Evolutionary conservation across 2,113 vertebrate species (phyloP).

Genomic region (Aldabrachelys gigantea): DNA sequence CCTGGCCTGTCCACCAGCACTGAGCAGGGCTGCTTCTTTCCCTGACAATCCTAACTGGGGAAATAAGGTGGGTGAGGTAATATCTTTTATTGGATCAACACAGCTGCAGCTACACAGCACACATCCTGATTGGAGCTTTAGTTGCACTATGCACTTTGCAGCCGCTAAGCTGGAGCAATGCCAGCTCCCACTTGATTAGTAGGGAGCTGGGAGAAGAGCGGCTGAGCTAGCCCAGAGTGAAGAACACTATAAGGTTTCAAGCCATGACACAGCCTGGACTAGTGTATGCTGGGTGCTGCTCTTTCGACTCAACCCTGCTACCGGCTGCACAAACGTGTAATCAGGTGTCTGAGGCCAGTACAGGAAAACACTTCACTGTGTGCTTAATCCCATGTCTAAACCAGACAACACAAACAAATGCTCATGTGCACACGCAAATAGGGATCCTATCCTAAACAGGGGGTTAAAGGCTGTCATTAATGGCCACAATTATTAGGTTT

Average conservation of each 20-base stretch:
- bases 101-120: no score
- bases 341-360: background rate
- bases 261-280: fast-evolving
- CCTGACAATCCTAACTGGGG: background rate
- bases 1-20: background rate
- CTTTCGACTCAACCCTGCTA: background rate
- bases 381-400: background rate
- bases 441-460: background rate
- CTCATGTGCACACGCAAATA: background rate
- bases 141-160: background rate
- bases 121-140: background rate
- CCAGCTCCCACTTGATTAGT: background rate
- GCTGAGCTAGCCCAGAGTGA: background rate
- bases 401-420: background rate
- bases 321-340: background rate
- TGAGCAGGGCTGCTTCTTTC: background rate
- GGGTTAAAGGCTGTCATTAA: background rate
- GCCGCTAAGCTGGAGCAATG: no score
- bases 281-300: background rate
- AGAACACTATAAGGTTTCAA: background rate
- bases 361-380: background rate
- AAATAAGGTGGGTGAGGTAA: no score
- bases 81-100: no score
- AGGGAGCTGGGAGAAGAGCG: background rate
- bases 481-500: background rate